Evolutionary conservation across 2,888 invertebrate genomes (phyloP).

Genomic region (Tenthredo distinguenda): DNA sequence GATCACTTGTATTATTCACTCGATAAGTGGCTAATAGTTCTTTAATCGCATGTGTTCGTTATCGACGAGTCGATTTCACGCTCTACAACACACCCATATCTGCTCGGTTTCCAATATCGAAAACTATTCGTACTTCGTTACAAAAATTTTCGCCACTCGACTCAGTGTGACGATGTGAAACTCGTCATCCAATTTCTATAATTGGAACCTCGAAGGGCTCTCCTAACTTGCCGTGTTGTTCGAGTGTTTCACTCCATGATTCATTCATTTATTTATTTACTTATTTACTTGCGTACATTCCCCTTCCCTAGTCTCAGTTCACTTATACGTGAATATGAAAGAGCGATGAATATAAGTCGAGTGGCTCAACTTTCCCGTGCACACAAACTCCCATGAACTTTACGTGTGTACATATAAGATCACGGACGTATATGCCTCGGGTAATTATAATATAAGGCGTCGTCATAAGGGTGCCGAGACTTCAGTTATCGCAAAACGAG

Average conservation of each 20-base stretch:
- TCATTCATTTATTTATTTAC: not conserved
- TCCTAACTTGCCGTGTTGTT: not conserved
- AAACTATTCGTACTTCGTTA: not conserved
- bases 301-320: no score
- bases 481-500: not conserved
- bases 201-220: not conserved
- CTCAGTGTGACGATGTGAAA: not conserved
- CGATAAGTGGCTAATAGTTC: no score
- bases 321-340: constrained; percentile 14
- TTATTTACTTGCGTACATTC: not conserved
- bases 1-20: no score
- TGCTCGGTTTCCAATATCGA: not conserved
- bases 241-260: not conserved
- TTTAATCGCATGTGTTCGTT: not conserved
- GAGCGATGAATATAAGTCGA: not conserved
- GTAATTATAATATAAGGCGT: not conserved
- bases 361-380: not conserved
- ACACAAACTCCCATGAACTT: not conserved
- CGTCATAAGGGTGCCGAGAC: not conserved
- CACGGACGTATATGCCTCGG: not conserved
- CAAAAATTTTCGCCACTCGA: not conserved
- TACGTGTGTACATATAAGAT: not conserved
- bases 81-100: not conserved
- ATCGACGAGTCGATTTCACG: not conserved
- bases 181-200: constrained; percentile 2